Base-by-base conservation (phyloP, 2,888 invertebrate genomes). In the Megamerina dolium region DNA sequence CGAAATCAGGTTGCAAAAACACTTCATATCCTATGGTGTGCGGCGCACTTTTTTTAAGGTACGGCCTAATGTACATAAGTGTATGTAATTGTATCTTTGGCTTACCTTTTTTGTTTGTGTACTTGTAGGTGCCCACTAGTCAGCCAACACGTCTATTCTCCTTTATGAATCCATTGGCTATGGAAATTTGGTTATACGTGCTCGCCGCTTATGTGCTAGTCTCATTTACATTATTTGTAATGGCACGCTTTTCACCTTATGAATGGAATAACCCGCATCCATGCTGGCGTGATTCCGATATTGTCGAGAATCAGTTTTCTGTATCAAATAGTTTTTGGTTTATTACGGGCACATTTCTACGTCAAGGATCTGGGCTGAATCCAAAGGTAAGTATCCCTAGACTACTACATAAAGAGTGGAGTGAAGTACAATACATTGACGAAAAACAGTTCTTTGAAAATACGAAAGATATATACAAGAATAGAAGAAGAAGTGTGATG, bases 171-270 rank as follows among this genome's bases (percentile, higher is more conserved):
- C 97, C 97, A 0, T 76, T 97, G 61, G 93, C 94, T 2, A 84
- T 91, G 58, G 92, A 96, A 74, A 96, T 97, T 58, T 97, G 97
- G 97, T 76, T 95, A 52, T 90, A 93, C 75, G 90, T 94, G 47
- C 74, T 93, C 52, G 90, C 91, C 17, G 94, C 95, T 13, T 97
- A 96, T 73, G 79, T 95, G 54, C 79, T 95, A 54, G 95, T 96
- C 50, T 89, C 90, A 18, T 88, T 91, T 69, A 91, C 92, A 1
- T 77, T 97, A 57, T 96, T 95, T 73, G 89, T 97, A 41, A 88
- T 97, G 81, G 96, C 96, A 6, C 77, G 95, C 52, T 96, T 97
- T 73, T 92, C 91, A 21, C 97, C 97, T 2, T 94, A 94, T 70
- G 96, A 96, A 72, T 92, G 92, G 91, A 84, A 88, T 59, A 84